Evolutionary conservation across 2,113 vertebrate species (phyloP), one percentile per base, ranked within the genome.

Genomic region (Larimichthys crocea): DNA sequence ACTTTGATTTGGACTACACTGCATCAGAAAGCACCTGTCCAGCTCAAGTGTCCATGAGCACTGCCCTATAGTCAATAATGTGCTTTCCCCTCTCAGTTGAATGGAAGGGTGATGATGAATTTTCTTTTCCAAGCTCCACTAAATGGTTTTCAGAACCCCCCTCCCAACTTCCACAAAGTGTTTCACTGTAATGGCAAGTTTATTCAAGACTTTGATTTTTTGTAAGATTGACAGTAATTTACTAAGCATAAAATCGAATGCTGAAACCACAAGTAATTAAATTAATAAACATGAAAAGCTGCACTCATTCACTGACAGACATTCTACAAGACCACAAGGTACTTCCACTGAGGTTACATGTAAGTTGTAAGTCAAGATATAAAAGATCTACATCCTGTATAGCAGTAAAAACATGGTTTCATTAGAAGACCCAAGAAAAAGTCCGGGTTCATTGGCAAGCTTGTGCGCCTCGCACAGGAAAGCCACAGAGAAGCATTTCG

Each of bases 341-440:
- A 87, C 85, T 93, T 93, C 89, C 64, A 60, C 10, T 89, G 88
- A 85, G 87, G 84, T 90, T 79, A 78, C 35, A 16, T 66, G 44
- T 71, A 75, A 83, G 64, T 46, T 70, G 49, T 49, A 75, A 6
- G 24, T 63, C 53, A 76, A 66, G 57, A 77, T 60, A 85, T 42
- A 57, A 74, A 31, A 62, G 56, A 67, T 56, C 67, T 56, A 81
- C 82, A 84, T 92, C 88, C 90, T 91, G 87, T 86, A 24, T 59
- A 57, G 61, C 76, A 75, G 69, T 72, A 74, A 74, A 46, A 72
- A 50, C 56, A 52, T 55, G 56, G 42, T 80, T 93, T 92, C 85
- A 84, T 68, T 19, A 46, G 76, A 89, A 91, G 72, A 92, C 87
- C 80, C 66, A 91, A 84, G 6, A 87, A 91, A 93, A 91, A 89